These are phyloP conservation scores for Margarornis squamiger DNA, from an alignment of 2,797 vertebrate species.

Conservation along the genomic window DNA sequence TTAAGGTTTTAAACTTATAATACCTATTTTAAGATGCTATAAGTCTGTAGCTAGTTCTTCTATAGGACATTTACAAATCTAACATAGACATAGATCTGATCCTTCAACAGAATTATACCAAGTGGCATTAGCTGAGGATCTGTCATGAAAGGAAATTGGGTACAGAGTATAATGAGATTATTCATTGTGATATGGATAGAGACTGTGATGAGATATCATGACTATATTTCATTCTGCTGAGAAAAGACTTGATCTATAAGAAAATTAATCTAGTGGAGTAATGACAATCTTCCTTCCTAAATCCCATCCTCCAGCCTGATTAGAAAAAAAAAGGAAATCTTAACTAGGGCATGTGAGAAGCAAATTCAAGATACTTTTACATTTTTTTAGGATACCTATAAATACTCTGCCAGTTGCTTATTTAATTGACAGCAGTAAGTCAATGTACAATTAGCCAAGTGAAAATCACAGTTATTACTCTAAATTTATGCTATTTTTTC, in stretches of 20 bases:
- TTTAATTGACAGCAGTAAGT: background rate
- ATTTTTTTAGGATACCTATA: background rate
- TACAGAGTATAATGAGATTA: constrained; percentile 13
- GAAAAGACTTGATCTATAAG: background rate
- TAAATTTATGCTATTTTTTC: background rate
- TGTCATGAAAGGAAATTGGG: constrained; percentile 42
- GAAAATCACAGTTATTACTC: background rate
- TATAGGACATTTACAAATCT: background rate
- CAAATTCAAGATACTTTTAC: background rate
- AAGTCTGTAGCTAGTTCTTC: background rate
- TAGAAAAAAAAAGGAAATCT: background rate
- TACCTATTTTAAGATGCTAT: background rate
- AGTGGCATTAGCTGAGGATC: background rate
- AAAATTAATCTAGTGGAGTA: constrained; percentile 21
- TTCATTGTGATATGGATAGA: constrained; percentile 3
- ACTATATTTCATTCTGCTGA: constrained; percentile 36
- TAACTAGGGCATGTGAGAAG: background rate
- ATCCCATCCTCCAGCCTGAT: background rate
- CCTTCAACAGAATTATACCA: background rate
- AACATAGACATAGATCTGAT: background rate
- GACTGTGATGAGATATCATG: background rate
- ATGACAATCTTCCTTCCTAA: background rate
- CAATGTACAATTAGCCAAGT: background rate
- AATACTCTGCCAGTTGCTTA: background rate
- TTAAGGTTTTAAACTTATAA: background rate